Evolutionary conservation across 2,888 invertebrate species (phyloP), one percentile per base, ranked within the genome.

Genomic region (Silvanus unidentatus): DNA sequence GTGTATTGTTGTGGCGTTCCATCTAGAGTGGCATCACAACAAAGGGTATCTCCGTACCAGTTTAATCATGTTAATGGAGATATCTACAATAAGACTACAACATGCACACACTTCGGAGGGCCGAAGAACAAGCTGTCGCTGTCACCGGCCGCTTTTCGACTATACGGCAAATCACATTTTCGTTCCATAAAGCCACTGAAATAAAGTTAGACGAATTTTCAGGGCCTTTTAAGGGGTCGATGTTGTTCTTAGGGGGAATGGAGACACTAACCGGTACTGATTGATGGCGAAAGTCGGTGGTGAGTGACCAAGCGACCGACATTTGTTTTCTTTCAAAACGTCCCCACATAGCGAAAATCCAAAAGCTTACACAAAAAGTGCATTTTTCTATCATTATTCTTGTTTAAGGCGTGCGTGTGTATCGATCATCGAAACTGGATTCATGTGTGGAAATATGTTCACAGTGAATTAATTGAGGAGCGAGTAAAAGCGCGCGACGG

Each of bases 1-100:
- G 49, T 43, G 55, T 49, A 62, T 65, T 64, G 64, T 65, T 60
- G 62, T 58, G 62, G 64, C 52, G 55, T 63, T 58, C 57, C 55
- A 49, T 52, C 48, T 45, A 48, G 50, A 50, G 53, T 48, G 52
- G 38, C 48, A 55, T 49, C 48, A 51, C 53, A 43, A 63, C 58
- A 64, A 63, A 59, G 60, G 62, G 52, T 55, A 59, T 47, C 52
- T 53, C 54, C 63, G 63, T 65, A 55, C 65, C 63, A 62, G 66
- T 66, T 65, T 66, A 66, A 66, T 66, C 66, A 64, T 58, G 62
- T 65, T 64, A 66, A 65, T 65, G 65, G 58, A 58, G 55, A 53
- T 32, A 5, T 32, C n/a, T 32, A 12, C 11, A 32, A 32, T 12
- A 32, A 32, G 3, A 32, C 32, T 22, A 22, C n/a, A n/a, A n/a